Evolutionary conservation across 2,797 vertebrate genomes (phyloP), one percentile per base, ranked within the genome.

Genomic region (Bufotes viridis): DNA sequence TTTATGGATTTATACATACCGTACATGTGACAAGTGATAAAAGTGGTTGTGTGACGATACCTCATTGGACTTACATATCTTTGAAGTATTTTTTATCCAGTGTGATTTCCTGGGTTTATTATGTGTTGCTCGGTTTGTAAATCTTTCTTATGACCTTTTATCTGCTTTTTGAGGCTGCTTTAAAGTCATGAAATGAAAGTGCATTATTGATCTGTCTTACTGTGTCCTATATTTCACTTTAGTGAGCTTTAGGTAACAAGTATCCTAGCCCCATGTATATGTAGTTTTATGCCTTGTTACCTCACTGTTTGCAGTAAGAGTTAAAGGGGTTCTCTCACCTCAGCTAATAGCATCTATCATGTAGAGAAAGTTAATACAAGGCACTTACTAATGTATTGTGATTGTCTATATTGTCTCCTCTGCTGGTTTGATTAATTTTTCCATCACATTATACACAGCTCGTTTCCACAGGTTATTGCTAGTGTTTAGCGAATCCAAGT

Each of bases 1-100:
- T 70, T 53, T 34, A 42, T 24, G 26, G 24, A 79, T 80, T 86
- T 86, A 24, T 86, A 81, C 85, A 80, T 86, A 42, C 42, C 42
- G 42, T 42, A 79, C 11, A 2, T 57, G 78, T 57, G 63, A 86
- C 18, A 70, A 14, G 78, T 80, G 85, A 53, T 79, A 34, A 0
- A 69, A 29, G 58, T 81, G 29, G 58, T 53, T 17, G 7, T 81
- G 60, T 65, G 60, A 42, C 65, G 13, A 13, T 1, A 65, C 10
- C 24, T 58, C 51, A 57, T 70, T 83, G 81, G 49, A 67, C 13
- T 24, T 76, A 49, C n/a, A 76, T 13, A 29, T 82, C 81, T 60
- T 22, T 53, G 51, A 29, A 83, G 65, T 84, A 42, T 49, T 49
- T 74, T 74, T 58, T 58, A 65, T 29, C 13, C 3, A 7, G 22